phyloP scores from a whole-genome alignment of 1,140 invertebrate genomes.

The Musca vetustissima region DNA sequence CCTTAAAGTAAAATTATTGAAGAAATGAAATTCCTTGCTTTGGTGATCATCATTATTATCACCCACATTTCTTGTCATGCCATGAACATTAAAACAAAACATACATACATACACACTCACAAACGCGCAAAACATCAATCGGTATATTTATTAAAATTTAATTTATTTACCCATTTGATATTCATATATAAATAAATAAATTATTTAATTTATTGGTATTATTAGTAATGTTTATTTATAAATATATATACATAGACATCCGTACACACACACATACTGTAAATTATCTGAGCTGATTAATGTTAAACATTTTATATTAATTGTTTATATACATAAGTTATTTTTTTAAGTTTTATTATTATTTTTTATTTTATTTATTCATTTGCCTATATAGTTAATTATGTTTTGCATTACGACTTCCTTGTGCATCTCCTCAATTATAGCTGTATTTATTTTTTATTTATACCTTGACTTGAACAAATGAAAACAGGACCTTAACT shows the following conservation, averaged over 20 bases:
- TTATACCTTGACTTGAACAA: no score
- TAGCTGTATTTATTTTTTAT: no score
- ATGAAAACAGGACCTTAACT: no score
- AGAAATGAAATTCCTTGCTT: no score
- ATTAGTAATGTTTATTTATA: neutral
- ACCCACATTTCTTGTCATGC: no score
- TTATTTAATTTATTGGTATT: constrained; percentile 16
- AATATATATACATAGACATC: no score
- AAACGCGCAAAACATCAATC: no score
- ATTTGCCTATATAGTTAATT: constrained; percentile 19
- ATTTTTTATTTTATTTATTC: constrained; percentile 2
- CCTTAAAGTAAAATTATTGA: no score
- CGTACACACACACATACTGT: no score
- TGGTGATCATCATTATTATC: no score
- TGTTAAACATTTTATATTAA: neutral
- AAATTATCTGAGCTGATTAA: neutral
- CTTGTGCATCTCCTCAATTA: no score
- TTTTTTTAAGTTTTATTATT: constrained; percentile 14
- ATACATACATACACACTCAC: no score
- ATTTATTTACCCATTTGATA: neutral
- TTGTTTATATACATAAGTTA: neutral
- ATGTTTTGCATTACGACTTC: neutral
- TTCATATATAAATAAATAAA: neutral
- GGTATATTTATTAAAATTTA: neutral
- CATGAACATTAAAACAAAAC: neutral